A percentile compares a stretch with the other conserved stretches of the same genome.
Evolutionary conservation across 2,888 invertebrate genomes (phyloP).

Genomic region (Trichogramma dendrolimi): DNA sequence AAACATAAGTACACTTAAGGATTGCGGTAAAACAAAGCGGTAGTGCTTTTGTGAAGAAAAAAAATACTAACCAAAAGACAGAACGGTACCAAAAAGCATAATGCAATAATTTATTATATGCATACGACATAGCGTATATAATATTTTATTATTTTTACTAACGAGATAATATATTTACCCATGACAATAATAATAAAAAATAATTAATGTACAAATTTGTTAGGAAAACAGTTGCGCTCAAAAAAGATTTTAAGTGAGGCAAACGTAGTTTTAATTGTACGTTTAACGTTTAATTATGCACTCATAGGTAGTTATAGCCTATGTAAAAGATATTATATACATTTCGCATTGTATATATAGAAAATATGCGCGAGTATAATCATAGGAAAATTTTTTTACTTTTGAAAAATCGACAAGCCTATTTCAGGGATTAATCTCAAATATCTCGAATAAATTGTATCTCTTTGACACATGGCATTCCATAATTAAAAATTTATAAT

Average conservation of each 20-base stretch:
- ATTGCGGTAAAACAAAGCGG: background rate
- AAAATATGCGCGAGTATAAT: slow-evolving; percentile 5
- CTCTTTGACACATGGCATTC: too few relatives aligned
- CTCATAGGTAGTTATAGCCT: too few relatives aligned
- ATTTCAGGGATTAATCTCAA: too few relatives aligned
- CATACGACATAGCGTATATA: slow-evolving; percentile 47
- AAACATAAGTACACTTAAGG: slow-evolving; percentile 16
- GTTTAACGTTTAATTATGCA: too few relatives aligned
- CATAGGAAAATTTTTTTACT: too few relatives aligned
- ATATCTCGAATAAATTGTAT: too few relatives aligned
- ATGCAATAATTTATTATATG: slow-evolving; percentile 53
- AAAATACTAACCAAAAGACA: slow-evolving; percentile 36
- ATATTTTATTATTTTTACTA: slow-evolving; percentile 54
- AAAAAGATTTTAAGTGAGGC: slow-evolving; percentile 27
- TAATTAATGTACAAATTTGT: slow-evolving; percentile 54
- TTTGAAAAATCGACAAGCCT: too few relatives aligned
- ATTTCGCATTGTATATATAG: slow-evolving; percentile 26
- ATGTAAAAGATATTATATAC: too few relatives aligned
- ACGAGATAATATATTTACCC: slow-evolving; percentile 45
- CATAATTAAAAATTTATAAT: too few relatives aligned
- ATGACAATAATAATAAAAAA: slow-evolving; percentile 51
- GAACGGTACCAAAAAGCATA: slow-evolving; percentile 53
- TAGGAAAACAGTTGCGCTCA: slow-evolving; percentile 44
- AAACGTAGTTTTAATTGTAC: too few relatives aligned
- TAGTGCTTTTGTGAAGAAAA: slow-evolving; percentile 8